Evolutionary conservation across 2,113 vertebrate genomes (phyloP).

Genomic region (Anhinga rufa): DNA sequence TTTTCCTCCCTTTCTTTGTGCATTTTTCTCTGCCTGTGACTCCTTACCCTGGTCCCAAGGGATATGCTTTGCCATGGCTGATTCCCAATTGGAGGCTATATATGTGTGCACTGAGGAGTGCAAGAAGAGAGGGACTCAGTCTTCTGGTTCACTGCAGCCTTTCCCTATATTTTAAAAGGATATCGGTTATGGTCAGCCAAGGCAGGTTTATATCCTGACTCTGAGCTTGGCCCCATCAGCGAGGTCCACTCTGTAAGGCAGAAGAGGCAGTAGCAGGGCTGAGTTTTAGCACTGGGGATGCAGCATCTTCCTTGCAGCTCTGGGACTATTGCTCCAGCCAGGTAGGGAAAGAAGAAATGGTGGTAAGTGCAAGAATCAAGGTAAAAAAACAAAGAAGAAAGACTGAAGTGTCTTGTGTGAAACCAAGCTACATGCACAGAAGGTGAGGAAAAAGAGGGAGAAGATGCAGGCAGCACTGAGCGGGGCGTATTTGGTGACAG

Average conservation of each 20-base stretch:
- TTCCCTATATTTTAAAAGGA: background rate
- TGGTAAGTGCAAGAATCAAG: background rate
- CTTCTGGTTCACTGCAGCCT: background rate
- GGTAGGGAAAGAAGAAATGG: background rate
- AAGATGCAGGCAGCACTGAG: background rate
- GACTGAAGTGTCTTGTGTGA: background rate
- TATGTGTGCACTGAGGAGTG: background rate
- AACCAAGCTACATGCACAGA: background rate
- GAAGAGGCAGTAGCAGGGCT: background rate
- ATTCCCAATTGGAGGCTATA: background rate
- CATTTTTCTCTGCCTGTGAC: background rate
- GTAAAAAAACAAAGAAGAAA: background rate
- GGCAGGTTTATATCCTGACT: background rate
- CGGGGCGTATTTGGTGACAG: background rate
- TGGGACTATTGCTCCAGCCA: background rate
- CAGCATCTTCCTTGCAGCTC: background rate
- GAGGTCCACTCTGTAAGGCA: background rate
- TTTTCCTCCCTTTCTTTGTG: background rate
- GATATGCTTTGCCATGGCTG: background rate
- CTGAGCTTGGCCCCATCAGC: background rate
- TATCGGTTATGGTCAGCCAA: background rate
- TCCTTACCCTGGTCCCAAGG: background rate
- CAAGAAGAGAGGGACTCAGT: background rate
- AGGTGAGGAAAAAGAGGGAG: background rate
- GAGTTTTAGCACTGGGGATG: background rate